Evolutionary conservation across 2,888 invertebrate genomes (phyloP), one percentile per base, ranked within the genome.

Genomic region (Oegoconia quadripuncta): DNA sequence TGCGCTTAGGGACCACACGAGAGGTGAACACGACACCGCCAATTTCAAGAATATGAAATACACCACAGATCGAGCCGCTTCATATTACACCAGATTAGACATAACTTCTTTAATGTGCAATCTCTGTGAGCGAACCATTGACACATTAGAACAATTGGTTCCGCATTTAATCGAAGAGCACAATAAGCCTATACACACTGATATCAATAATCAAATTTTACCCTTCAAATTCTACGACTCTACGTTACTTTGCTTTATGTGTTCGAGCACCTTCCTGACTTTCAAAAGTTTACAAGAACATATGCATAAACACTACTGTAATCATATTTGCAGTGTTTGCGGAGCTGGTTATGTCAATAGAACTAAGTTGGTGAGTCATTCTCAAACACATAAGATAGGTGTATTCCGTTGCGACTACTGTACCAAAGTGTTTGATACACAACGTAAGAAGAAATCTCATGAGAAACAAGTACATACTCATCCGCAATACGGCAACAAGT

Each of bases 231-330:
- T 76, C 27, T 53, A 57, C 2, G 62, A 64, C n/a, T 26, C 40
- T 3, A 15, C 60, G 0, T 27, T 41, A n/a, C n/a, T n/a, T 13
- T 68, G 68, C 32, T 48, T 46, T 4, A 32, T 52, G 3, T 66
- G 66, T 26, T 31, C 36, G 0, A 44, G 47, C 1, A 31, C 43
- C 0, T 60, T 55, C 31, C 41, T 44, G 3, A 55, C 46, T 4
- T 68, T 66, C 36, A 64, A 59, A 37, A 47, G 49, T 18, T 39
- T 67, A 4, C 39, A 51, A 6, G 61, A 64, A 18, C 80, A 80
- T 34, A 72, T 76, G 68, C 65, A 68, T 12, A 46, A 41, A 0
- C 79, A 80, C 42, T 73, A 60, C 29, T 63, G 57, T 16, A 75
- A 74, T 46, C 73, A 51, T 27, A 42, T 68, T 2, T 81, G 80